Percentiles rank a stretch among this genome's conserved stretches.
These are phyloP conservation scores for Pedionomus torquatus DNA, from an alignment of 2,113 vertebrate genomes.

Conservation along the genomic window DNA sequence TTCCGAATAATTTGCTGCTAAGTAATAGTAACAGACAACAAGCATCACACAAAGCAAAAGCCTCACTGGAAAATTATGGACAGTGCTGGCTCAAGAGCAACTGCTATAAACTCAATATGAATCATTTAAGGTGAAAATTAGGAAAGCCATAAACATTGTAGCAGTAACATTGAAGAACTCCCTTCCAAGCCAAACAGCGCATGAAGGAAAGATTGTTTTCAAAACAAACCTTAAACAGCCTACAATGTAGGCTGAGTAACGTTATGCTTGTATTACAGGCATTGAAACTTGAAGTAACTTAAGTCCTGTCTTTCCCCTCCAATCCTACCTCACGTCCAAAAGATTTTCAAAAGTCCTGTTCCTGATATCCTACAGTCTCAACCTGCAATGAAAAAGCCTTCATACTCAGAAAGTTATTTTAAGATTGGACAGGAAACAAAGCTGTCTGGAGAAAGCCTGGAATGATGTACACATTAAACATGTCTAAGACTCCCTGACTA, in stretches of 20 bases:
- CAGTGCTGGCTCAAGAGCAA: background rate
- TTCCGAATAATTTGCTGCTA: background rate
- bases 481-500: background rate
- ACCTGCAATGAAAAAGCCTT: background rate
- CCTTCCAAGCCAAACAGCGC: background rate
- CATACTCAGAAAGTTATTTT: background rate
- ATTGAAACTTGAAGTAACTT: background rate
- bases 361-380: background rate
- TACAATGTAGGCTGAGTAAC: background rate
- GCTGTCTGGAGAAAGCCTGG: background rate
- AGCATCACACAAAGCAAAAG: background rate
- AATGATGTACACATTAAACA: background rate
- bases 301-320: background rate
- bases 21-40: background rate
- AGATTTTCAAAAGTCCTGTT: background rate
- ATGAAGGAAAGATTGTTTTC: background rate
- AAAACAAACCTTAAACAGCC: background rate
- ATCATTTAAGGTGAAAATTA: conserved; percentile 17
- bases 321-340: background rate
- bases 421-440: background rate
- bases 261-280: background rate
- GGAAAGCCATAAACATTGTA: background rate
- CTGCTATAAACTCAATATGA: background rate
- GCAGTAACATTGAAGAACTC: background rate
- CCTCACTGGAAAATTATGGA: background rate